Conservation (phyloP, 1,140 invertebrate genomes). For the Achatina immaculata region DNA sequence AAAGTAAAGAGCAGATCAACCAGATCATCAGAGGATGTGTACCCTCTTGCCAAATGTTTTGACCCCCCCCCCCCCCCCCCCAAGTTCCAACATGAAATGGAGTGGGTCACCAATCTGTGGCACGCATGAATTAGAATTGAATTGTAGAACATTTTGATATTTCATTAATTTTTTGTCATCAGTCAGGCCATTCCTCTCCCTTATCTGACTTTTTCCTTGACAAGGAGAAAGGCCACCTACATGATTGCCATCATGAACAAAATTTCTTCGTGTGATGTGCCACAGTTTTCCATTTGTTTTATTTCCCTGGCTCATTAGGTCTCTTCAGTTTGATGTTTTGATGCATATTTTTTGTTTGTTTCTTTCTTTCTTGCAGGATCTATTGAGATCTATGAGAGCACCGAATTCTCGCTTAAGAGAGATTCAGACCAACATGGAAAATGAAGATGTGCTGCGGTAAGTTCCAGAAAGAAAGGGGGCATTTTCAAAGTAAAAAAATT, state of each 20-base stretch:
- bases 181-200: too few species aligned
- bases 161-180: too few species aligned
- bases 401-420: constrained; percentile 90
- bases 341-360: background rate
- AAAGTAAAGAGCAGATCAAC: too few species aligned
- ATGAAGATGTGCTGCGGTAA: constrained; percentile 85
- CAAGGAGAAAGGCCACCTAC: background rate
- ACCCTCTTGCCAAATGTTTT: too few species aligned
- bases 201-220: background rate
- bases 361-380: constrained; percentile 77
- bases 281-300: background rate
- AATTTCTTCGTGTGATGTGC: background rate
- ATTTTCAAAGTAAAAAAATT: background rate
- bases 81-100: too few species aligned
- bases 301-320: background rate
- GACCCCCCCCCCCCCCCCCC: too few species aligned
- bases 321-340: background rate
- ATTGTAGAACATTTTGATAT: too few species aligned
- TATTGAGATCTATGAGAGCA: constrained; percentile 89
- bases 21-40: too few species aligned
- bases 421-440: constrained; percentile 85
- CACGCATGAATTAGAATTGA: too few species aligned
- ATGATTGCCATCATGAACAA: background rate
- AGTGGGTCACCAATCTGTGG: too few species aligned
- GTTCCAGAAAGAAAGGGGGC: background rate